Evolutionary conservation across 2,888 invertebrate genomes (phyloP).

Genomic region (Dynastes maya): DNA sequence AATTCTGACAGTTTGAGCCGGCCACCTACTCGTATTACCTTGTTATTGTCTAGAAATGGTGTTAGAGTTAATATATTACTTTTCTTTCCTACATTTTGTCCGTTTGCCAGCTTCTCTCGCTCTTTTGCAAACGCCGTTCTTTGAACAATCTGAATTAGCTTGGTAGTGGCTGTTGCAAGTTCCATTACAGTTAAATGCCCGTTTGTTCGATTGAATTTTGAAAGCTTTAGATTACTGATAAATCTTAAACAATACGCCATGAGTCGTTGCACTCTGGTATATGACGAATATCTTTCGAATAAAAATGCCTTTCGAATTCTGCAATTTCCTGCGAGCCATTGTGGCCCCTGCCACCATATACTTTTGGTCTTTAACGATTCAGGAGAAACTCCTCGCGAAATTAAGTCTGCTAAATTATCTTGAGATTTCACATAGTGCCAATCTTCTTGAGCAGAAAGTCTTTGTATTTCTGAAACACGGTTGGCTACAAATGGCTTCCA

Average conservation of each 20-base stretch:
- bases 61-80: conserved; percentile 46
- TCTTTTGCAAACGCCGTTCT: conserved; percentile 27
- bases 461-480: conserved; percentile 57
- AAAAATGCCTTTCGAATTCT: not conserved
- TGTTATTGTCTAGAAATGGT: conserved; percentile 54
- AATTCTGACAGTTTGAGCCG: conserved; percentile 55
- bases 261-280: conserved; percentile 25
- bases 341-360: conserved; percentile 54
- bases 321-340: not conserved
- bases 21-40: conserved; percentile 60
- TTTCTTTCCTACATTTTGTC: not conserved
- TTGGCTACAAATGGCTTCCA: conserved; percentile 60
- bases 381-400: conserved; percentile 53
- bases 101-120: not conserved
- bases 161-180: not conserved
- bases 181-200: conserved; percentile 11
- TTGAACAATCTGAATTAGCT: conserved; percentile 29
- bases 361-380: conserved; percentile 31
- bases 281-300: conserved; percentile 25
- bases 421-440: conserved; percentile 57
- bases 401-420: conserved; percentile 59
- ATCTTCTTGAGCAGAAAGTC: conserved; percentile 40
- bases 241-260: not conserved
- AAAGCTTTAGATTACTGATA: not conserved
- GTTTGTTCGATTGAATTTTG: not conserved